phyloP scores from a whole-genome alignment of 2,113 vertebrate species.

The Cheirogaleus medius region DNA sequence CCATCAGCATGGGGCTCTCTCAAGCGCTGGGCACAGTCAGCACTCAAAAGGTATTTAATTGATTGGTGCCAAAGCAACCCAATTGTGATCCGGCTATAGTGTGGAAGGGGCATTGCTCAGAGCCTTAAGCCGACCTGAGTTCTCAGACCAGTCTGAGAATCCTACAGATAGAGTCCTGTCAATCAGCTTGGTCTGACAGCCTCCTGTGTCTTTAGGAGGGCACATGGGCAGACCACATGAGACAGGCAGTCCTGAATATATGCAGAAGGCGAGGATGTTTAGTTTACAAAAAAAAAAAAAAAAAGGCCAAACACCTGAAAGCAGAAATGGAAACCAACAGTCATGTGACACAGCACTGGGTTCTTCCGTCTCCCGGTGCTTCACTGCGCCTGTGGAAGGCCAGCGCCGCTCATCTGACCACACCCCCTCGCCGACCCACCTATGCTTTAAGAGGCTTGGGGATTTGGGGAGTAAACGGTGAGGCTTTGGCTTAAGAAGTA shows the following conservation, averaged over 20 bases:
- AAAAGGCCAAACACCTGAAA: background rate
- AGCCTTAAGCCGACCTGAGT: background rate
- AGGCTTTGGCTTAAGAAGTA: slow-evolving; percentile 57
- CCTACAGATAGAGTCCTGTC: background rate
- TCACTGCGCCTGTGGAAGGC: background rate
- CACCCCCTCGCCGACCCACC: background rate
- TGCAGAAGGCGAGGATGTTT: background rate
- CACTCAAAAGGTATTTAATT: background rate
- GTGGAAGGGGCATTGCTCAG: background rate
- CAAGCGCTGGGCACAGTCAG: background rate
- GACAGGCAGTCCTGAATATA: background rate
- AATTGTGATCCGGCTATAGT: background rate
- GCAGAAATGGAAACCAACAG: background rate
- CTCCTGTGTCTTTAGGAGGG: background rate
- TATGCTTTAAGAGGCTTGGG: slow-evolving; percentile 59
- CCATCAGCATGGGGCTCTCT: background rate
- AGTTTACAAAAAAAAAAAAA: background rate
- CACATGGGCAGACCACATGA: background rate
- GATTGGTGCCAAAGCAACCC: background rate
- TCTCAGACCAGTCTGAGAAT: background rate
- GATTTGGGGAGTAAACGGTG: slow-evolving; percentile 50
- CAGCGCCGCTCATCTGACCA: background rate
- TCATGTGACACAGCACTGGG: background rate
- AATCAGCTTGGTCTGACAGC: background rate
- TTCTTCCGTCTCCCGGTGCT: background rate